Evolutionary conservation across 1,140 invertebrate genomes (phyloP).

Genomic region (Trichonephila clavata): DNA sequence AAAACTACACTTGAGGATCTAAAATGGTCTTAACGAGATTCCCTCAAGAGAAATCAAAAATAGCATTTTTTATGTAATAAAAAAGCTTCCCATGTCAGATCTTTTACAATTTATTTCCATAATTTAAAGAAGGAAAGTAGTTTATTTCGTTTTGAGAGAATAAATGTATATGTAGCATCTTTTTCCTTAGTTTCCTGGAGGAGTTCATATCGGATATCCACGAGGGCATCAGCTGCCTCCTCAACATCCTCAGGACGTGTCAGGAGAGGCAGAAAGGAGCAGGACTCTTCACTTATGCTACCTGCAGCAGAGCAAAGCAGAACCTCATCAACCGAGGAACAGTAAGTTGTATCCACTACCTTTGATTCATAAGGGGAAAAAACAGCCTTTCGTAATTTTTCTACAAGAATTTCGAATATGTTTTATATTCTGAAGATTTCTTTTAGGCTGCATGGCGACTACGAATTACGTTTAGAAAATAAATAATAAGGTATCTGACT

Average conservation of each 20-base stretch:
- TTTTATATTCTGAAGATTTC: too few species aligned
- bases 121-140: neutral
- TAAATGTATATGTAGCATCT: neutral
- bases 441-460: too few species aligned
- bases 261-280: slow-evolving; percentile 81
- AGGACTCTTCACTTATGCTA: slow-evolving; percentile 64
- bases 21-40: too few species aligned
- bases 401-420: too few species aligned
- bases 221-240: slow-evolving; percentile 75
- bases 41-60: too few species aligned
- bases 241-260: slow-evolving; percentile 81
- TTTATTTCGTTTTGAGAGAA: neutral
- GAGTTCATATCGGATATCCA: slow-evolving; percentile 77
- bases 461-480: too few species aligned
- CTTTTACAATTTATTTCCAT: too few species aligned
- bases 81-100: too few species aligned
- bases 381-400: too few species aligned
- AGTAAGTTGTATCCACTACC: slow-evolving; percentile 32
- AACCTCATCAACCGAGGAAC: slow-evolving; percentile 60
- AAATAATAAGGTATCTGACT: too few species aligned
- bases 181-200: slow-evolving; percentile 74
- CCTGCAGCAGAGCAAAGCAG: slow-evolving; percentile 59
- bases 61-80: too few species aligned
- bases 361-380: neutral
- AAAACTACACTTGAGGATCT: too few species aligned